phyloP scores from a whole-genome alignment of 1,140 invertebrate genomes.

The Oreohelix idahoensis region DNA sequence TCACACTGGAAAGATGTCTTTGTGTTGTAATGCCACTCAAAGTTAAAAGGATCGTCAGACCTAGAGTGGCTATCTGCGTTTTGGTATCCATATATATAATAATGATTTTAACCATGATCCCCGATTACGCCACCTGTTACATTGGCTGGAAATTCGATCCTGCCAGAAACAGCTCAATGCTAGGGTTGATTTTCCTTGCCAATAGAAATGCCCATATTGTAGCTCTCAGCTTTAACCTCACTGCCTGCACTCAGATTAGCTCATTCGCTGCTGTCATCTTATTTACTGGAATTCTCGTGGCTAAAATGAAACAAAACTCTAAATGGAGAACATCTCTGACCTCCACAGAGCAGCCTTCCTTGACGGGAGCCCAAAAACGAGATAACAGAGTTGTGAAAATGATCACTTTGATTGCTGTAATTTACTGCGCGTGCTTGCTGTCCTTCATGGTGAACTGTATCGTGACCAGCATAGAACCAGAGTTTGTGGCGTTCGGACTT shows the following conservation, averaged over 20 bases:
- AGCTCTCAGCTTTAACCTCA: background rate
- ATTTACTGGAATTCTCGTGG: slow-evolving; percentile 8
- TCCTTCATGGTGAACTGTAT: background rate
- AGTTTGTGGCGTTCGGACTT: background rate
- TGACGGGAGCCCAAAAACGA: background rate
- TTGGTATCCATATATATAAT: background rate
- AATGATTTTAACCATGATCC: background rate
- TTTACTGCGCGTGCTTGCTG: background rate
- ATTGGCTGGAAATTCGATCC: slow-evolving; percentile 11
- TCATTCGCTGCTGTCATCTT: slow-evolving; percentile 26
- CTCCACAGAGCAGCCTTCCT: too few species aligned
- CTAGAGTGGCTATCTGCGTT: background rate
- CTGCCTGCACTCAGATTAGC: slow-evolving; percentile 1
- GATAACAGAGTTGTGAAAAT: background rate
- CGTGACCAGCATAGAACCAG: background rate
- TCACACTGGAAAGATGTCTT: slow-evolving; percentile 26
- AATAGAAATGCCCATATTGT: background rate
- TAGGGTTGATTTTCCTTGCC: background rate
- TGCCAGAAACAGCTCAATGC: background rate
- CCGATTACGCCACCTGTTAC: background rate
- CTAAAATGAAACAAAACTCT: background rate
- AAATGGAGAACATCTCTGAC: background rate
- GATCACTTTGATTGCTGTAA: background rate
- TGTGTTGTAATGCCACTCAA: slow-evolving; percentile 21
- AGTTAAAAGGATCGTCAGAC: background rate